Evolutionary conservation across 1,140 invertebrate genomes (phyloP), one percentile per base, ranked within the genome.

Genomic region (Leptinotarsa lineolata): DNA sequence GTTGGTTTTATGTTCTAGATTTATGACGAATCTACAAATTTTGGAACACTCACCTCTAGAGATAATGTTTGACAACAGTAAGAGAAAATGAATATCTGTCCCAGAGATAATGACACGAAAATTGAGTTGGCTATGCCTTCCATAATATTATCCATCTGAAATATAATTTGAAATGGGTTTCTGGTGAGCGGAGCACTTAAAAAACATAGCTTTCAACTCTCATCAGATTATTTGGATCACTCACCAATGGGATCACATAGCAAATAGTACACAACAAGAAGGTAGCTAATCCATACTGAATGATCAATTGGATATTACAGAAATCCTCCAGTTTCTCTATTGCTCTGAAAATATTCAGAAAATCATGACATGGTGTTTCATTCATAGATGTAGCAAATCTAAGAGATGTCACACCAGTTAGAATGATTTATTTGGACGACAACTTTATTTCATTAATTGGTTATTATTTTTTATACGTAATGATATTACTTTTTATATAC

Each of bases 201-300:
- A 39, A 39, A 11, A 11, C 30, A 39, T 39, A 39, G 0, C 30
- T 39, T 39, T 11, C 30, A 39, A 3, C 8, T 39, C 30, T 39
- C 8, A 39, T 11, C 30, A 11, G 2, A 39, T 39, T 39, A 39
- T 39, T 39, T 39, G 1, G 30, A 39, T 39, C 15, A 13, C 48
- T 54, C 13, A 63, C 61, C 61, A 63, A 20, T 30, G 61, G 61
- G 1, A 63, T 63, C 4, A 63, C 24, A 30, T 63, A 63, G 11
- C 61, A 63, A 18, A 63, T 13, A 63, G 61, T 18, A 16, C 61
- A 63, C 61, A 63, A 63, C 20, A 63, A 22, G 11, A 63, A 63
- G 20, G 61, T 63, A 12, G 61, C 61, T 15, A 63, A 63, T 13
- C 61, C 24, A 30, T 63, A 63, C 20, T 63, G 61, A 30, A 63